Percentiles rank a stretch among this genome's conserved stretches.
These are phyloP conservation scores for Petroica traversi DNA, from an alignment of 2,113 vertebrate species.

Conservation along the genomic window DNA sequence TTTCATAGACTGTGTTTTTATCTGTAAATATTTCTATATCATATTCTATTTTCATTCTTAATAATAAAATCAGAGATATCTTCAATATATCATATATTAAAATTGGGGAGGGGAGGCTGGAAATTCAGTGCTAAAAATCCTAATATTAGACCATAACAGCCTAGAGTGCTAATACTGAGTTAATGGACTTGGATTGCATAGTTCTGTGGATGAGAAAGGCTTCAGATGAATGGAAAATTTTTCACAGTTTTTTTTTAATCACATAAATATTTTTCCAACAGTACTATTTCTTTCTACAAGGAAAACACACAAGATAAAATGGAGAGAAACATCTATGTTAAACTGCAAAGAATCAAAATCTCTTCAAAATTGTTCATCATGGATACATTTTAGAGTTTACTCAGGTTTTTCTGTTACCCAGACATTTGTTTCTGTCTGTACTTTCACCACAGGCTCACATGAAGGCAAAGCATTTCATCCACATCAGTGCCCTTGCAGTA, in stretches of 20 bases:
- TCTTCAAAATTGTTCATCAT: background rate
- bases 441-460: background rate
- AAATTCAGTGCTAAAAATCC: background rate
- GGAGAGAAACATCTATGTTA: background rate
- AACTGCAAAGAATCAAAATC: background rate
- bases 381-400: background rate
- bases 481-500: background rate
- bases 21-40: background rate
- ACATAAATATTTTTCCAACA: background rate
- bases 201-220: background rate
- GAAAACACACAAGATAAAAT: background rate
- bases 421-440: background rate
- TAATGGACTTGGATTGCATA: background rate
- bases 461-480: background rate
- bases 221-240: background rate
- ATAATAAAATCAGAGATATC: background rate
- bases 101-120: accelerated
- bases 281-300: background rate
- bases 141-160: background rate
- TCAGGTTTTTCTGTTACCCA: background rate
- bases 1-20: background rate
- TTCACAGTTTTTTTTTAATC: background rate
- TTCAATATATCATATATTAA: no score
- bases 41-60: background rate
- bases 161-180: background rate